Evolutionary conservation across 2,113 vertebrate species (phyloP), one percentile per base, ranked within the genome.

Genomic region (Climacteris rufus): DNA sequence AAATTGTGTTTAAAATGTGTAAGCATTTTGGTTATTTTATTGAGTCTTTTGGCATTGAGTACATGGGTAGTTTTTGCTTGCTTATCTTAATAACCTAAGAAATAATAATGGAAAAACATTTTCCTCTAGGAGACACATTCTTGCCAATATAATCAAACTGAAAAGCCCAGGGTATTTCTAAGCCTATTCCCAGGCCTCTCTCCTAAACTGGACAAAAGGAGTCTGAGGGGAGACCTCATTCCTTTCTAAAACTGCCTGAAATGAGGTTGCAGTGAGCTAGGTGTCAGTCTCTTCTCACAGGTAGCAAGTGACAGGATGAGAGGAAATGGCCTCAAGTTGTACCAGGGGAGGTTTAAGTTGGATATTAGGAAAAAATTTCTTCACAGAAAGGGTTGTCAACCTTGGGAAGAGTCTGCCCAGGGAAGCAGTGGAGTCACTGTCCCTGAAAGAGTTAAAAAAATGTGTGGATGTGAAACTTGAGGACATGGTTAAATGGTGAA

Each of bases 381-480:
- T 47, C 64, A 25, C 44, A n/a, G 31, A 47, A 47, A 19, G 15
- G 15, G 31, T n/a, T 47, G 31, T 25, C 31, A n/a, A 71, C 23
- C 15, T 3, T 8, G 52, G 60, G 60, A 68, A 60, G 20, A 45
- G 13, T 28, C 45, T 66, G 4, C 33, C 53, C 27, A 42, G 35
- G 47, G 25, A 35, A 27, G 21, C 27, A 18, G 27, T 39, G 52
- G 33, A 37, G 18, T 57, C 31, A 14, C 7, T 15, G 13, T 24
- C 31, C 27, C 60, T 59, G 44, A 57, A n/a, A 52, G 9, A 9
- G 28, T 17, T 37, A 37, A 42, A 22, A 22, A 56, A 27, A 5
- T 7, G 12, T 37, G 31, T 49, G 30, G 40, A 2, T 35, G 2
- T 69, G 27, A 23, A 47, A 56, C 31, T 28, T 0, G 0, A 27